These are phyloP conservation scores for Noctua fimbriata DNA, from an alignment of 2,888 invertebrate genomes.

Conservation along the genomic window DNA sequence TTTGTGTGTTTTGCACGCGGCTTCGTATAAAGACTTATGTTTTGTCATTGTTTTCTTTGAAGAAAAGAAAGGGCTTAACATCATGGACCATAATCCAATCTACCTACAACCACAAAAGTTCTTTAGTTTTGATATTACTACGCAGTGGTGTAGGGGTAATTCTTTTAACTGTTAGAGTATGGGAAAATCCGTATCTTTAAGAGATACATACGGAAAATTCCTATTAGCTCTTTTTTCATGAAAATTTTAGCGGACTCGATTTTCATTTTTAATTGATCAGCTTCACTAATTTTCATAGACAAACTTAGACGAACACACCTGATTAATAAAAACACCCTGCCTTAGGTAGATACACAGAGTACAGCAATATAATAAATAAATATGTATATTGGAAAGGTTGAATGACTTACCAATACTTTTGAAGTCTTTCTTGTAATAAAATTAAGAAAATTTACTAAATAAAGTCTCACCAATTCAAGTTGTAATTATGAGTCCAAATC, in stretches of 20 bases:
- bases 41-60: constrained; percentile 3
- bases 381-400: not conserved
- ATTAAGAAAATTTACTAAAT: not conserved
- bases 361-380: not conserved
- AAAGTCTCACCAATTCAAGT: not conserved
- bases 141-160: not conserved
- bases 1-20: constrained; percentile 8
- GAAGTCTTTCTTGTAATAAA: not conserved
- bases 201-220: not conserved
- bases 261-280: not conserved
- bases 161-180: not conserved
- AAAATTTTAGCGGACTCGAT: not conserved
- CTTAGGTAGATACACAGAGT: not conserved
- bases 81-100: not conserved
- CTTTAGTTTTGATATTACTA: not conserved
- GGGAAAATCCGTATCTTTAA: not conserved
- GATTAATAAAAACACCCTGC: not conserved
- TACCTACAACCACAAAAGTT: not conserved
- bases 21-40: constrained; percentile 10
- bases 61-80: not conserved
- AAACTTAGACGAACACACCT: too few relatives aligned
- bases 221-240: not conserved
- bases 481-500: too few relatives aligned
- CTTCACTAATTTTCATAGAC: not conserved
- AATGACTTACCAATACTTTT: not conserved